Evolutionary conservation across 2,797 vertebrate species (phyloP).

Genomic region (Hydrophis major): DNA sequence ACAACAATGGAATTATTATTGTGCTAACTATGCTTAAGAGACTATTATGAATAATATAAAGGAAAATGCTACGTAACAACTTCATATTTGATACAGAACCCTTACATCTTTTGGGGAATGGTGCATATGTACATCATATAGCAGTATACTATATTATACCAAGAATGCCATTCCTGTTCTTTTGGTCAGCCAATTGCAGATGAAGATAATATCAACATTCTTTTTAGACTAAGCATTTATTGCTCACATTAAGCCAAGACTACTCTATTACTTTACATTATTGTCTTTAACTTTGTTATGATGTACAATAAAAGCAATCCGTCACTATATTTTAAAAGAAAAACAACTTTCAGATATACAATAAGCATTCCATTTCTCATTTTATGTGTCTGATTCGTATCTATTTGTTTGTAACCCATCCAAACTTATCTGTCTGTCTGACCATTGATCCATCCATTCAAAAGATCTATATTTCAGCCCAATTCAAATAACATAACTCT

Average conservation of each 20-base stretch:
- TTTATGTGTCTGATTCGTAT: slow-evolving; percentile 49
- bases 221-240: neutral
- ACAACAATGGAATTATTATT: neutral
- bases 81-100: neutral
- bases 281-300: neutral
- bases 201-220: neutral
- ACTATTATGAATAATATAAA: neutral
- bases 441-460: neutral
- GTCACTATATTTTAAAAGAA: neutral
- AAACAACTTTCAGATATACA: slow-evolving; percentile 25
- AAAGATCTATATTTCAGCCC: neutral
- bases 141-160: neutral
- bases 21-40: neutral
- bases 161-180: neutral
- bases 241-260: neutral
- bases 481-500: neutral
- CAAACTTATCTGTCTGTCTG: slow-evolving; percentile 8
- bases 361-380: slow-evolving; percentile 41
- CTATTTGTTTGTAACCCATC: slow-evolving; percentile 29
- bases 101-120: neutral
- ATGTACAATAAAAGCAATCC: neutral
- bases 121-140: neutral
- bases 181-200: neutral
- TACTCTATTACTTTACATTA: neutral
- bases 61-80: neutral